These are phyloP conservation scores for Drosophila parabipectinata DNA, from an alignment of 1,140 invertebrate genomes.

Conservation along the genomic window DNA sequence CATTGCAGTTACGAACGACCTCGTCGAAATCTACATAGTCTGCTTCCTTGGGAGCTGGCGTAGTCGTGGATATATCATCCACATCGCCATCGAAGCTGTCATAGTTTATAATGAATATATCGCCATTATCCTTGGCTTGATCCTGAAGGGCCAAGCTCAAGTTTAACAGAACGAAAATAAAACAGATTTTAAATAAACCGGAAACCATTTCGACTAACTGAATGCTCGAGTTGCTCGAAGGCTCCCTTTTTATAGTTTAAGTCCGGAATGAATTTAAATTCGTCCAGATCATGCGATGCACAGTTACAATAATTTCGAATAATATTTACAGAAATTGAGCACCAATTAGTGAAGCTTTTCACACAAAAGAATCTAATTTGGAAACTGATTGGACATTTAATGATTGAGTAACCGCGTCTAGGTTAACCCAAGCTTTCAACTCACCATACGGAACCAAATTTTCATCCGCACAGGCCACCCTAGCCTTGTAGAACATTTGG, in stretches of 20 bases:
- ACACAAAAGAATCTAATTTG: slow-evolving; percentile 29
- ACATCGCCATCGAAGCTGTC: slow-evolving; percentile 70
- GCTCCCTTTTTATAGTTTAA: slow-evolving; percentile 12
- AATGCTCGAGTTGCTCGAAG: not conserved
- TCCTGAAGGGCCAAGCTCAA: slow-evolving; percentile 32
- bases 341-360: slow-evolving; percentile 28
- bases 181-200: slow-evolving; percentile 6
- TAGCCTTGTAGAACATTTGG: slow-evolving; percentile 31
- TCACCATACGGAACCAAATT: slow-evolving; percentile 61
- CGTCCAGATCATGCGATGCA: slow-evolving; percentile 35
- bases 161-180: slow-evolving; percentile 13
- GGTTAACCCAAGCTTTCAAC: not conserved
- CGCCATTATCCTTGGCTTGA: slow-evolving; percentile 66
- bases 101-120: slow-evolving; percentile 69
- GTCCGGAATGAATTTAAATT: slow-evolving; percentile 13
- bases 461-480: slow-evolving; percentile 54
- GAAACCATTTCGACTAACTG: slow-evolving; percentile 41
- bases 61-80: slow-evolving; percentile 68
- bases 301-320: slow-evolving; percentile 32
- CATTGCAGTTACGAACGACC: slow-evolving; percentile 59
- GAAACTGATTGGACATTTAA: slow-evolving; percentile 20
- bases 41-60: slow-evolving; percentile 28
- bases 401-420: not conserved
- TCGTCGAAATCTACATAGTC: slow-evolving; percentile 65
- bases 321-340: slow-evolving; percentile 44